Percentiles rank a stretch among this genome's conserved stretches.
Evolutionary conservation across 1,140 invertebrate species (phyloP).

Genomic region (Neodiprion lecontei): DNA sequence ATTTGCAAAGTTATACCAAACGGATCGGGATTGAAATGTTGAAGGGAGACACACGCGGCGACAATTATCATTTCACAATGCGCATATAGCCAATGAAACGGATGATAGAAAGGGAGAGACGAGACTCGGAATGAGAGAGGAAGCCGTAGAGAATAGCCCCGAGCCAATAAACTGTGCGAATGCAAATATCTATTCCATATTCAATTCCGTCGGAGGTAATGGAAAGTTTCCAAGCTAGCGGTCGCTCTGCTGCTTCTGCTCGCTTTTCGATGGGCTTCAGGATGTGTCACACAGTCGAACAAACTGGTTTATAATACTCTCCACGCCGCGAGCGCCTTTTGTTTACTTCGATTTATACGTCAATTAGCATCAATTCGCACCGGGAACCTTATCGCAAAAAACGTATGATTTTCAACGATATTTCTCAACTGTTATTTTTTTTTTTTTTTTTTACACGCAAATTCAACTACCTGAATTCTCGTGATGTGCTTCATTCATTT

Average conservation of each 20-base stretch:
- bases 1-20: too few relatives aligned
- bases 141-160: background rate
- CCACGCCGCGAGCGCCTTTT: background rate
- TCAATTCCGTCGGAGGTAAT: slow-evolving; percentile 4
- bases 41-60: too few relatives aligned
- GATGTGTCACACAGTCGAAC: background rate
- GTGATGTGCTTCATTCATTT: too few relatives aligned
- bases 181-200: slow-evolving; percentile 7
- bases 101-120: background rate
- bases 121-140: background rate
- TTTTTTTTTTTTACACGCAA: too few relatives aligned
- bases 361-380: background rate
- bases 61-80: too few relatives aligned
- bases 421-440: too few relatives aligned
- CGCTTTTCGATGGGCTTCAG: background rate
- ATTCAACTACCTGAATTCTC: too few relatives aligned
- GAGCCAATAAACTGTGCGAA: slow-evolving; percentile 4
- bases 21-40: too few relatives aligned
- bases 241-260: too few relatives aligned
- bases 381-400: background rate
- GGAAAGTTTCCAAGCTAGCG: background rate
- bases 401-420: too few relatives aligned
- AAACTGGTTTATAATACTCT: background rate
- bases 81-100: too few relatives aligned
- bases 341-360: background rate